phyloP scores from a whole-genome alignment of 2,888 invertebrate genomes.

The Fissipunctia ypsillon region DNA sequence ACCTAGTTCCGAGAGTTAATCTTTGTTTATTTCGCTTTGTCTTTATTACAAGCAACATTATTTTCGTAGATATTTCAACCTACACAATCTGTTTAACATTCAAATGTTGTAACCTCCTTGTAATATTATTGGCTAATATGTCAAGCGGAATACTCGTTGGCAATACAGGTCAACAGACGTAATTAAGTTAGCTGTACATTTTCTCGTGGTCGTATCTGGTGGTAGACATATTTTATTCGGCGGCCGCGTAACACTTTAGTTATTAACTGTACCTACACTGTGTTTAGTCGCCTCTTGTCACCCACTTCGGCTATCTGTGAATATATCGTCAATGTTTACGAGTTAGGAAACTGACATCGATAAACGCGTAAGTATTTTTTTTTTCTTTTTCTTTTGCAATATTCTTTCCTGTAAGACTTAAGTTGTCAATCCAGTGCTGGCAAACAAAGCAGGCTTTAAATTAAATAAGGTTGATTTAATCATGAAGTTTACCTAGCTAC shows the following conservation, averaged over 20 bases:
- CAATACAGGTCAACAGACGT: constrained; percentile 11
- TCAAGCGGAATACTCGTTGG: constrained; percentile 4
- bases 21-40: constrained; percentile 23
- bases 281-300: constrained; percentile 33
- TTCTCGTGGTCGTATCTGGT: constrained; percentile 29
- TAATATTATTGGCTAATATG: constrained; percentile 4
- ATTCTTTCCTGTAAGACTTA: rapidly evolving
- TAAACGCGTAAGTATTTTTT: constrained; percentile 50
- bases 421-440: neutral
- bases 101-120: constrained; percentile 17
- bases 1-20: neutral
- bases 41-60: constrained; percentile 1
- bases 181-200: constrained; percentile 14
- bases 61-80: constrained; percentile 1
- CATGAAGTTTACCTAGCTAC: too few species aligned
- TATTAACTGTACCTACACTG: constrained; percentile 47
- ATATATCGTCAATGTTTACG: constrained; percentile 34
- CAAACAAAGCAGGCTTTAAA: neutral
- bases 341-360: constrained; percentile 32
- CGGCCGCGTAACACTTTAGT: constrained; percentile 35
- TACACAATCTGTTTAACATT: neutral
- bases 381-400: neutral
- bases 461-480: neutral
- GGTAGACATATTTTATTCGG: constrained; percentile 5
- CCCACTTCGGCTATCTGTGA: constrained; percentile 38